These are phyloP conservation scores for Amorpha juglandis DNA, from an alignment of 2,888 invertebrate genomes.

Conservation along the genomic window DNA sequence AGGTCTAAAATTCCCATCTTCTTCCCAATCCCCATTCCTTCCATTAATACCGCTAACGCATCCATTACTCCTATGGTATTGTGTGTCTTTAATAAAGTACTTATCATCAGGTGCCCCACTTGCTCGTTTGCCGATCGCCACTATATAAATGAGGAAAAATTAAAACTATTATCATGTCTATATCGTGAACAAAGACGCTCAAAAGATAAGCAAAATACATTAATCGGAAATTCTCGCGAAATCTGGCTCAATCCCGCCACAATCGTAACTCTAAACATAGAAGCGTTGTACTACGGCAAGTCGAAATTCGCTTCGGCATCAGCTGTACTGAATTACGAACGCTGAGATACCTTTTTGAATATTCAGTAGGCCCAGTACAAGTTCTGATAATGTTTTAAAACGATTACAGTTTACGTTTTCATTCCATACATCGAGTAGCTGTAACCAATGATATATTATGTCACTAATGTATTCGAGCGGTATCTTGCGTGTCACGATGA, in stretches of 20 bases:
- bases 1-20: too few species aligned
- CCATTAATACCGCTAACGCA: too few species aligned
- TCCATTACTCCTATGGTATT: too few species aligned
- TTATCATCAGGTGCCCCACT: too few species aligned
- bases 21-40: too few species aligned
- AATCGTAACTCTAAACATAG: slow-evolving; percentile 19
- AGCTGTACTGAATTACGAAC: not conserved
- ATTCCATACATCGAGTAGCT: too few species aligned
- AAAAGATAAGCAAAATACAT: slow-evolving; percentile 5
- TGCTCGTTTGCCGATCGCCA: too few species aligned
- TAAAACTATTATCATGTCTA: not conserved
- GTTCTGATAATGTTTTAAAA: too few species aligned
- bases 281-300: slow-evolving; percentile 1
- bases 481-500: not conserved
- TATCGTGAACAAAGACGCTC: not conserved
- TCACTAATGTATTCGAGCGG: not conserved
- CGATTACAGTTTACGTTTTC: too few species aligned
- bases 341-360: not conserved
- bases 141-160: not conserved
- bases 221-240: slow-evolving; percentile 7
- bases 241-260: slow-evolving; percentile 16
- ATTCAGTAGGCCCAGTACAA: too few species aligned
- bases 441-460: too few species aligned
- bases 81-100: too few species aligned
- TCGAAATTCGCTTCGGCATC: not conserved